Conservation (phyloP, 2,113 vertebrate genomes). For the Chroicocephalus ridibundus region DNA sequence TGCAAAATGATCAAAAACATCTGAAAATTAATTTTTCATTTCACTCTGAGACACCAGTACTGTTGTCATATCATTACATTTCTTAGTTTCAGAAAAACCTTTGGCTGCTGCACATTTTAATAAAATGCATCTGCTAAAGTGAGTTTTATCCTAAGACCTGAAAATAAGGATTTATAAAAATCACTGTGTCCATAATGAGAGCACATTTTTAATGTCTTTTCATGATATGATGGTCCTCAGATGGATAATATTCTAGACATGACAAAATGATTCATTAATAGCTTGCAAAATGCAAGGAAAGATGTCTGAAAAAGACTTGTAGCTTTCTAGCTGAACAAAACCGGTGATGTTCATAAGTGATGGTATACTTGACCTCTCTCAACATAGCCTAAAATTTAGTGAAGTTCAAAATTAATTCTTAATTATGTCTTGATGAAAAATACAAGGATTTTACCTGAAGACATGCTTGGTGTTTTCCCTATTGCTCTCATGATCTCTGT, state of each 20-base stretch:
- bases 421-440: background rate
- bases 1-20: background rate
- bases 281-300: background rate
- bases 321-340: background rate
- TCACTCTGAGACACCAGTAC: background rate
- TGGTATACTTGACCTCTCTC: background rate
- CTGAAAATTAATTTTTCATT: background rate
- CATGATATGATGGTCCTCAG: background rate
- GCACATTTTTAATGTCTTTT: background rate
- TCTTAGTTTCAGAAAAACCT: background rate
- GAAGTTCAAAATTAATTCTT: background rate
- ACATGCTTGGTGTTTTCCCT: background rate
- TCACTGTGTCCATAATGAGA: background rate
- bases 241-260: slow-evolving; percentile 21
- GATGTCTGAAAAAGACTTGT: background rate
- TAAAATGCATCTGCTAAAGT: background rate
- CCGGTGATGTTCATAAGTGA: background rate
- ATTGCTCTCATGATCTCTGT: background rate
- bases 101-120: background rate
- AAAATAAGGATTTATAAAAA: background rate
- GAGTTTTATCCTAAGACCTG: background rate
- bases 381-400: background rate
- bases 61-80: background rate
- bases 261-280: slow-evolving; percentile 31
- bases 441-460: background rate